These are phyloP conservation scores for Clarias laeviceps DNA, from an alignment of 2,797 vertebrate species.

Conservation along the genomic window DNA sequence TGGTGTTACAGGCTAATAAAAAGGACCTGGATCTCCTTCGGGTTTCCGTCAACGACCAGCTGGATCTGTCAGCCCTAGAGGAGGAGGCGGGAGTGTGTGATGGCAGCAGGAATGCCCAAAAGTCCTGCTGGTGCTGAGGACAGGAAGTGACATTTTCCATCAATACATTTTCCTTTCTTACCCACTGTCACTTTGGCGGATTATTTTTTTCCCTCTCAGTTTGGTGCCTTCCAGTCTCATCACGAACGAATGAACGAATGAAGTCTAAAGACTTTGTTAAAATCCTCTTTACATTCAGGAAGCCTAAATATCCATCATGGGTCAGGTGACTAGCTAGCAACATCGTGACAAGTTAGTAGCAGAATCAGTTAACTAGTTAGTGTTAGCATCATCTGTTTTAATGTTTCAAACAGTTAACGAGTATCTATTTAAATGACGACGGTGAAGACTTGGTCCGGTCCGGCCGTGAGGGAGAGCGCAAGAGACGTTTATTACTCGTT, in stretches of 20 bases:
- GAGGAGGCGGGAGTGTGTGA: slow-evolving; percentile 84
- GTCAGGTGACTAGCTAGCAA: background rate
- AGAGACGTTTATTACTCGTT: background rate
- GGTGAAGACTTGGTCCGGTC: background rate
- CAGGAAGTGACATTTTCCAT: slow-evolving; percentile 23
- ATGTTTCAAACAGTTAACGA: background rate
- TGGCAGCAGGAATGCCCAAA: slow-evolving; percentile 70
- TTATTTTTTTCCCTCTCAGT: slow-evolving; percentile 36
- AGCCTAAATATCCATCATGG: background rate
- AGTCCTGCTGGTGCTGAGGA: slow-evolving; percentile 91
- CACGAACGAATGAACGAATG: background rate
- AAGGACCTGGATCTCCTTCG: slow-evolving; percentile 92
- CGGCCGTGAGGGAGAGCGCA: background rate
- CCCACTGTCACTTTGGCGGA: slow-evolving; percentile 20
- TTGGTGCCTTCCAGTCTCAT: slow-evolving; percentile 46
- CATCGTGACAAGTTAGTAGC: background rate
- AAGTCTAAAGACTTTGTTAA: background rate
- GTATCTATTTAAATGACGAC: background rate
- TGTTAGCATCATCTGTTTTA: background rate
- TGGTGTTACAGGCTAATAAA: slow-evolving; percentile 91
- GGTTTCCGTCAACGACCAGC: slow-evolving; percentile 72
- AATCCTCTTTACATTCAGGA: background rate
- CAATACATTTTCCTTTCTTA: slow-evolving; percentile 12
- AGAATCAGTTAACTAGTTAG: background rate
- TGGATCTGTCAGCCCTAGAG: slow-evolving; percentile 84